Evolutionary conservation across 2,113 vertebrate species (phyloP), one percentile per base, ranked within the genome.

Genomic region (Synchiropus splendidus): DNA sequence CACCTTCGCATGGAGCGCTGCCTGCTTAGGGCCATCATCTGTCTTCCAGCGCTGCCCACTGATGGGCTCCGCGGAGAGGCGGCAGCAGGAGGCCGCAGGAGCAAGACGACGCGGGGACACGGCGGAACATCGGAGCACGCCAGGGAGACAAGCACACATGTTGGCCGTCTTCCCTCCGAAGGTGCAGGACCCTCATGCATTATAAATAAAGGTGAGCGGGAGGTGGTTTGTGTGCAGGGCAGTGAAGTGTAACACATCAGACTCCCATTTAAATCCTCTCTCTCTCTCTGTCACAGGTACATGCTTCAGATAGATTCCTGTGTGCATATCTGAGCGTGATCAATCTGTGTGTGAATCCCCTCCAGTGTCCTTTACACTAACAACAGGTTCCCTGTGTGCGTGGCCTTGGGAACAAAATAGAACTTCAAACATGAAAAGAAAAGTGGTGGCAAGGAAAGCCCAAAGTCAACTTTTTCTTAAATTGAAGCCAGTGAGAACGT

Each of bases 31-130:
- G 34, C 12, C 12, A 35, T n/a, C 9, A 35, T 35, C 34, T 2
- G 34, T 35, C 34, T 35, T 35, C 34, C 34, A 10, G 1, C 12
- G 13, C 4, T 6, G 4, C 21, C 21, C 21, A 3, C 42, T 75
- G 67, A 74, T 69, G 74, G 67, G 55, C 13, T 64, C 59, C 62
- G 30, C 12, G 16, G 73, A 45, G 74, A 79, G 32, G 43, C 10
- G 34, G 38, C 44, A 53, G 48, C 36, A 52, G 31, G 36, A 65
- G 53, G 73, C 61, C 60, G 21, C 21, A 45, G n/a, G n/a, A n/a
- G n/a, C n/a, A n/a, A n/a, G n/a, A n/a, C n/a, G n/a, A n/a, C n/a
- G n/a, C n/a, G n/a, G n/a, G n/a, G n/a, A n/a, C n/a, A n/a, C n/a
- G n/a, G 45, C 64, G 39, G 44, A 51, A 45, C 18, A 42, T 54